These are phyloP conservation scores for Neodon shergylaensis DNA, from an alignment of 2,113 vertebrate species.

Conservation along the genomic window DNA sequence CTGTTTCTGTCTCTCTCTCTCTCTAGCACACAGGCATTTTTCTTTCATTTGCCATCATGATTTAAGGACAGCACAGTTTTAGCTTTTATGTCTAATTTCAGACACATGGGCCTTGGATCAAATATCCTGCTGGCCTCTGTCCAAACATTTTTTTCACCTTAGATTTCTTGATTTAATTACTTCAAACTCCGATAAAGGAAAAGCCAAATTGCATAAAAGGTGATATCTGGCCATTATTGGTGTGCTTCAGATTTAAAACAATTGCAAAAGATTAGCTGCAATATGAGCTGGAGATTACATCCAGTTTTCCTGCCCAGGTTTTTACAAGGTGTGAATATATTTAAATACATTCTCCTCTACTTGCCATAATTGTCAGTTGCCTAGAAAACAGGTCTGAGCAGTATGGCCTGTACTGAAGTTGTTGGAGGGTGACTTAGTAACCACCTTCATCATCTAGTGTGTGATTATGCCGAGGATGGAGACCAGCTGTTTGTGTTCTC, in stretches of 20 bases:
- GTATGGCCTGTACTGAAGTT: constrained; percentile 24
- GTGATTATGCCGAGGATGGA: constrained; percentile 59
- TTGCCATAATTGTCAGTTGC: constrained; percentile 38
- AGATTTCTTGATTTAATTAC: constrained; percentile 77
- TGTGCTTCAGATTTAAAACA: constrained; percentile 55
- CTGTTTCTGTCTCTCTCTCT: neutral
- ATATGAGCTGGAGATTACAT: neutral
- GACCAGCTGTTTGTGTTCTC: constrained; percentile 73
- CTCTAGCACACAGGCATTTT: constrained; percentile 35
- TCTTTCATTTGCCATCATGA: constrained; percentile 63
- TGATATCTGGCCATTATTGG: constrained; percentile 24
- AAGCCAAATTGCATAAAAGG: constrained; percentile 56
- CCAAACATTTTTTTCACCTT: constrained; percentile 39
- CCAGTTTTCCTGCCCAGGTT: constrained; percentile 1
- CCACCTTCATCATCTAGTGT: constrained; percentile 38
- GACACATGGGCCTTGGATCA: constrained; percentile 77
- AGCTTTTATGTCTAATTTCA: constrained; percentile 76
- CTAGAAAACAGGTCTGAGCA: constrained; percentile 43
- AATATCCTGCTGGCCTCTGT: constrained; percentile 66
- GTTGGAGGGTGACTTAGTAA: constrained; percentile 61
- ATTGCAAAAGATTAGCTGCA: neutral
- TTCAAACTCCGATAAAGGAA: constrained; percentile 73
- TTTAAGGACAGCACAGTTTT: constrained; percentile 60
- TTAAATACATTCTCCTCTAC: constrained; percentile 48
- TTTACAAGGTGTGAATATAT: constrained; percentile 48